Evolutionary conservation across 2,113 vertebrate species (phyloP).

Genomic region (Anolis sagrei): DNA sequence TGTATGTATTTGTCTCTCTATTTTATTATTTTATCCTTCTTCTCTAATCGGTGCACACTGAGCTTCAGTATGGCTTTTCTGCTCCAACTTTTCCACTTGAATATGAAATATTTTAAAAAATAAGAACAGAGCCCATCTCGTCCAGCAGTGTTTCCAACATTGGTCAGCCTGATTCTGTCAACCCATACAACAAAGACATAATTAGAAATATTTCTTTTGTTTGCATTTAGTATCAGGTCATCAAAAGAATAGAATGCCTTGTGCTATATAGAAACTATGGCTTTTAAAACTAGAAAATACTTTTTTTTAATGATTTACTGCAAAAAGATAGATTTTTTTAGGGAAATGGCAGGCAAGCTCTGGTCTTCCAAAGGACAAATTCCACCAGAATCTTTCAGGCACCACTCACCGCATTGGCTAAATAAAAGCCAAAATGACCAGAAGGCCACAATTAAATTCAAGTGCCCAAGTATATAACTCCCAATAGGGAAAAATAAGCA

Average conservation of each 20-base stretch:
- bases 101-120: not conserved
- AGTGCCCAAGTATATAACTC: too few relatives aligned
- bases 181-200: not conserved
- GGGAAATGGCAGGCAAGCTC: too few relatives aligned
- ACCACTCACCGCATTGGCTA: too few relatives aligned
- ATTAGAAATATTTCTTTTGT: not conserved
- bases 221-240: not conserved
- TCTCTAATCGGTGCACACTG: not conserved
- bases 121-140: not conserved
- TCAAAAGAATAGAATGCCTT: not conserved
- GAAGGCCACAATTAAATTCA: too few relatives aligned
- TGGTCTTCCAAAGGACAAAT: too few relatives aligned
- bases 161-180: not conserved
- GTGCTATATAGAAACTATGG: too few relatives aligned
- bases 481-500: too few relatives aligned
- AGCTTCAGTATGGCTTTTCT: not conserved
- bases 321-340: not conserved
- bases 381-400: too few relatives aligned
- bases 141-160: not conserved
- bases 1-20: rapidly evolving
- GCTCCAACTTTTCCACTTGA: not conserved
- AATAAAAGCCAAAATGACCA: too few relatives aligned
- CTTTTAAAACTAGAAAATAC: not conserved
- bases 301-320: not conserved
- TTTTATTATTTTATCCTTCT: not conserved